Evolutionary conservation across 2,797 vertebrate species (phyloP).

Genomic region (Rallus crepitans): DNA sequence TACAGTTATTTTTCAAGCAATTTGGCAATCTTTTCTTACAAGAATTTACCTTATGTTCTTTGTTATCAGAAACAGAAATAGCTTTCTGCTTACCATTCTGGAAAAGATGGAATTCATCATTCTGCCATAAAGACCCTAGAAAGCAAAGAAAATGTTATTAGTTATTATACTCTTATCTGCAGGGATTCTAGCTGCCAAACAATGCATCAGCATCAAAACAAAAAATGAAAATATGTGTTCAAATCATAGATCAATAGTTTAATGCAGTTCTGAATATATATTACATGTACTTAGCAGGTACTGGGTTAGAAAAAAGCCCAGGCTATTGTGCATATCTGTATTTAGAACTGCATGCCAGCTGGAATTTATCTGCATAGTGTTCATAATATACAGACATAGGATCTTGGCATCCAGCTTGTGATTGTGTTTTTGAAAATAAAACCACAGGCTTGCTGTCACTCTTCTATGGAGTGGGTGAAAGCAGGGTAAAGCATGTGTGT

Average conservation of each 20-base stretch:
- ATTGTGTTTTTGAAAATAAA: neutral
- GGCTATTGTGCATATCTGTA: neutral
- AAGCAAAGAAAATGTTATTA: conserved; percentile 81
- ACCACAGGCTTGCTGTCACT: neutral
- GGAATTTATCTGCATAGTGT: neutral
- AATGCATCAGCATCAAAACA: conserved; percentile 70
- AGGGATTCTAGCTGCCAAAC: conserved; percentile 72
- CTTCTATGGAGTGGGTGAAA: neutral
- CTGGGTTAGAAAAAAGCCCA: neutral
- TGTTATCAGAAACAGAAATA: conserved; percentile 74
- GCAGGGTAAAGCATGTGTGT: neutral
- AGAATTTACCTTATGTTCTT: conserved; percentile 60
- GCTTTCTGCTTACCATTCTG: conserved; percentile 80
- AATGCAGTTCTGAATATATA: conserved; percentile 24
- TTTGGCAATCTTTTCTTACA: conserved; percentile 59
- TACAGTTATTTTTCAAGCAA: conserved; percentile 68
- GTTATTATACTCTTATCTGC: conserved; percentile 76
- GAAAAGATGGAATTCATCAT: conserved; percentile 78
- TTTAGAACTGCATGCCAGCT: conserved; percentile 6
- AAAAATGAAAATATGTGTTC: conserved; percentile 61
- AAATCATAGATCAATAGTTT: conserved; percentile 66
- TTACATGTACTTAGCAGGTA: conserved; percentile 15
- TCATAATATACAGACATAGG: conserved; percentile 1
- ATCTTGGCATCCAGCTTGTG: neutral
- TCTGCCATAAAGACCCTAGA: conserved; percentile 78